phyloP scores from a whole-genome alignment of 2,797 vertebrate species.

The Intellagama lesueurii region DNA sequence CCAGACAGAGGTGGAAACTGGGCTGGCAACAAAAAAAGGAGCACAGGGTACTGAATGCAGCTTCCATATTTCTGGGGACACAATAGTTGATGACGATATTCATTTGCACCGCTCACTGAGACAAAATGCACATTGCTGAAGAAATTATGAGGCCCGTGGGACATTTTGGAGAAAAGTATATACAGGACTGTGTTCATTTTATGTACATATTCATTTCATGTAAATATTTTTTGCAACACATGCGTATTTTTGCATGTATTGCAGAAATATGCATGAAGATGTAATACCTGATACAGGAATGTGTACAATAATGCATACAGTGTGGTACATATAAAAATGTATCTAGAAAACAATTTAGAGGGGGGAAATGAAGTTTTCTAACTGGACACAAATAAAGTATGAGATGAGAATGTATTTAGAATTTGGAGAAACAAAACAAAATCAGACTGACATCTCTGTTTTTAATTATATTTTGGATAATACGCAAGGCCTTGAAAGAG shows the following conservation, averaged over 20 bases:
- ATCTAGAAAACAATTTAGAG: background rate
- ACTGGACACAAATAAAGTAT: background rate
- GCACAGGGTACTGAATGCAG: background rate
- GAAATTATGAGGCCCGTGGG: too few species aligned
- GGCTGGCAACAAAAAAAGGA: accelerated
- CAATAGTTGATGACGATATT: too few species aligned
- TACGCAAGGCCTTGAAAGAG: background rate
- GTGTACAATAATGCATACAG: background rate
- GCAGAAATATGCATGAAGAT: too few species aligned
- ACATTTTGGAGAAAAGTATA: too few species aligned
- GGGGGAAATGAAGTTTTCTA: background rate
- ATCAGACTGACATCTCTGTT: background rate
- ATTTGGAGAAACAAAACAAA: background rate
- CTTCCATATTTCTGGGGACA: background rate
- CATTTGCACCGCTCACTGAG: too few species aligned
- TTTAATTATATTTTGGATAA: background rate
- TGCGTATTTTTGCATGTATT: too few species aligned
- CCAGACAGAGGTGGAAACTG: background rate
- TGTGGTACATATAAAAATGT: background rate
- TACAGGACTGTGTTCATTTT: too few species aligned
- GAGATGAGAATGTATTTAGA: background rate
- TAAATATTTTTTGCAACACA: too few species aligned
- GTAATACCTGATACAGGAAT: too few species aligned
- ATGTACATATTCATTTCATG: too few species aligned
- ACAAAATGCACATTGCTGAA: too few species aligned